phyloP scores from a whole-genome alignment of 2,113 vertebrate genomes.

The Aptenodytes patagonicus region DNA sequence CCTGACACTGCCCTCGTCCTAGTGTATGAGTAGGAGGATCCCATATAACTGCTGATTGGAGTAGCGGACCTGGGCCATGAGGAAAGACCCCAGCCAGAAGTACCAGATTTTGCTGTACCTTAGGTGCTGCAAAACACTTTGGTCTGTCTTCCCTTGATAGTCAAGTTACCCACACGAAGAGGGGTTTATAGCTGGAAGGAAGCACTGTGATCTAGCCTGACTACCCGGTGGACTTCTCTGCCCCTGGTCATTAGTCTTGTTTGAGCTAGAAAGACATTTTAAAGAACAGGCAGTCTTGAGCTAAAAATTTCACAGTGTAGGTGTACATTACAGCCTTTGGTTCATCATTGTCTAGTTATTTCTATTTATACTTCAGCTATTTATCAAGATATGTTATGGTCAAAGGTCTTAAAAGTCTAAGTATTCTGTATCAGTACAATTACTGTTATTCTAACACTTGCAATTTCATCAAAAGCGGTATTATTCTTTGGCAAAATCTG shows the following conservation, averaged over 20 bases:
- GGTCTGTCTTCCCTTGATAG: neutral
- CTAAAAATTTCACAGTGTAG: neutral
- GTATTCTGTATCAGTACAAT: neutral
- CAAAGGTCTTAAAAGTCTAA: neutral
- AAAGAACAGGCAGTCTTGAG: neutral
- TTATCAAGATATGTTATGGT: neutral
- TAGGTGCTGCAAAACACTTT: neutral
- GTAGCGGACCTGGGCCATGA: neutral
- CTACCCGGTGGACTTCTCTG: neutral
- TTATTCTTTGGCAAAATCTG: neutral
- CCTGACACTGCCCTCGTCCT: neutral
- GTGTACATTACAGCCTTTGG: neutral
- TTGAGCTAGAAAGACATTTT: neutral
- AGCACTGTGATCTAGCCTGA: neutral
- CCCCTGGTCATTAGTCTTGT: neutral
- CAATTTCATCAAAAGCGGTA: neutral
- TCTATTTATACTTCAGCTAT: constrained; percentile 22
- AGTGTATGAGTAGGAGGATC: neutral
- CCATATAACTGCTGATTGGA: neutral
- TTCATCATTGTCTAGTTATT: constrained; percentile 30
- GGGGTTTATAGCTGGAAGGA: neutral
- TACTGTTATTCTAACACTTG: neutral
- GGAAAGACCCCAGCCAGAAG: neutral
- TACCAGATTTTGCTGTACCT: neutral
- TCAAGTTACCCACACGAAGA: neutral